Evolutionary conservation across 35 echinoderm and acorn worm species (phyloP).

Genomic region (Apostichopus japonicus): DNA sequence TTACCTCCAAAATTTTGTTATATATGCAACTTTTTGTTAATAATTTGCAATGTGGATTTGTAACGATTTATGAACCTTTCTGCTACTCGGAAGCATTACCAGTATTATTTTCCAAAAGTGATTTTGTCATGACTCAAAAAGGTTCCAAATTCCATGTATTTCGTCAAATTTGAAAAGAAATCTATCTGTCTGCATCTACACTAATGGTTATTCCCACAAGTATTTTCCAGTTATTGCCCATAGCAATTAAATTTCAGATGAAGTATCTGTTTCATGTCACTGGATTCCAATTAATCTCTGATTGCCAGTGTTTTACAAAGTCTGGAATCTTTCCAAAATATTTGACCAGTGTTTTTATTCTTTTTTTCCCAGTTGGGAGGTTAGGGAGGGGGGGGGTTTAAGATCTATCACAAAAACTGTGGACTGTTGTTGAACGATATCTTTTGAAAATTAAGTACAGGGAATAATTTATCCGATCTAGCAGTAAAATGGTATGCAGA

Average conservation of each 20-base stretch:
- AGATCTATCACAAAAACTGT: too few relatives aligned
- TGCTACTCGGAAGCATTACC: too few relatives aligned
- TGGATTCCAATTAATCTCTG: not conserved
- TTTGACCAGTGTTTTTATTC: not conserved
- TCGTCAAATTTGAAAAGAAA: not conserved
- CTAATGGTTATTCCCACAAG: not conserved
- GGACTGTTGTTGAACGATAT: too few relatives aligned
- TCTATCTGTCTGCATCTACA: not conserved
- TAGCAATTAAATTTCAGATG: not conserved
- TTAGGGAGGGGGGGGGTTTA: too few relatives aligned
- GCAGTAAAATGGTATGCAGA: too few relatives aligned
- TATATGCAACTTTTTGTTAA: too few relatives aligned
- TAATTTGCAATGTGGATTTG: too few relatives aligned
- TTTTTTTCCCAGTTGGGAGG: too few relatives aligned
- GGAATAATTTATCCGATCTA: too few relatives aligned
- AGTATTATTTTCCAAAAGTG: not conserved
- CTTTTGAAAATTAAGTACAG: too few relatives aligned
- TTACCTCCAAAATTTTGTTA: too few relatives aligned
- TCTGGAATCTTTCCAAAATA: not conserved
- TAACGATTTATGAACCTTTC: too few relatives aligned
- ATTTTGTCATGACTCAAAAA: not conserved
- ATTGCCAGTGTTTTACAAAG: not conserved
- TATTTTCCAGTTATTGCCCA: not conserved
- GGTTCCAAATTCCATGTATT: not conserved
- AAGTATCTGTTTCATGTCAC: not conserved